Base-by-base conservation (phyloP, 2,113 vertebrate genomes). In the Nesoenas mayeri region DNA sequence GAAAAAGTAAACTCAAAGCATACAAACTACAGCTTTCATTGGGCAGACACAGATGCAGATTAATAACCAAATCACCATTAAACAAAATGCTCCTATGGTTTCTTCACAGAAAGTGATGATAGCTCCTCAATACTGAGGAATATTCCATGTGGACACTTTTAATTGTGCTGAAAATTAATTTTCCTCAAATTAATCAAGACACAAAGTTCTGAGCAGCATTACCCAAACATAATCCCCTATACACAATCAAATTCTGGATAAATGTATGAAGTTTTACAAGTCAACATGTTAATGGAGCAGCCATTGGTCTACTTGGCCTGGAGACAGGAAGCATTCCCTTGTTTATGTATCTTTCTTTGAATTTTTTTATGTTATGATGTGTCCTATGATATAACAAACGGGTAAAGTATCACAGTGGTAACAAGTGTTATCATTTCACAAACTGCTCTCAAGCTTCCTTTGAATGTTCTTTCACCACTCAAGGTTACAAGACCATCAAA, bases 401-500 rank as follows among this genome's bases (percentile, higher is more conserved):
- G 25, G 19, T 40, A 42, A 50, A 50, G 9, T 58, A 50, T 44
- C 16, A 50, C 2, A 1, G 11, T 17, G 18, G 20, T 58, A 48
- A 6, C 25, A 56, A 85, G 40, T 17, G 9, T 19, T 67, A 57
- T 15, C 11, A 51, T 78, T 82, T 62, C 60, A 69, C 25, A 58
- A 16, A 53, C n/a, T 69, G 36, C 42, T 73, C 15, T 78, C 57
- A 69, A 29, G 26, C 15, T 79, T 89, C 22, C 48, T 50, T 79
- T 42, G 29, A 67, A 3, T 0, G 0, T 44, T 62, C 22, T 75
- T 91, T 66, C 42, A 69, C 10, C 26, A n/a, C n/a, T 17, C 9
- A n/a, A 54, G 20, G 38, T 34, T 62, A 85, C 15, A 58, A 80
- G 81, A 66, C 34, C n/a, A 42, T 10, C 60, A 73, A 72, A 79